phyloP scores from a whole-genome alignment of 2,113 vertebrate species.

The Chroicocephalus ridibundus region DNA sequence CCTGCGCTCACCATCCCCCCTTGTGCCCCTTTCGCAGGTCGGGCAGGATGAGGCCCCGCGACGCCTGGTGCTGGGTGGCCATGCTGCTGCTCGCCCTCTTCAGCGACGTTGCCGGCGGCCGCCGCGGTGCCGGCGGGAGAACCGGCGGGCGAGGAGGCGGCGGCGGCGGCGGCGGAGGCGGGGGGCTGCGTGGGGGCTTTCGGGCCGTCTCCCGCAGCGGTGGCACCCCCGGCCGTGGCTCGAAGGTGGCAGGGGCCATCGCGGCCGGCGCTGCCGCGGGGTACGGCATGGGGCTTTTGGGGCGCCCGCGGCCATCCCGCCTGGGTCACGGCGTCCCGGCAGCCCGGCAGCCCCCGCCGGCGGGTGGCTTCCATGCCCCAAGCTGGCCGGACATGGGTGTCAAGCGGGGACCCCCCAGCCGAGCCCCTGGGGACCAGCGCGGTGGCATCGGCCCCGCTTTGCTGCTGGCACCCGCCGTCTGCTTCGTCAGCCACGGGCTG shows the following conservation, averaged over 20 bases:
- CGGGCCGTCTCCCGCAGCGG: neutral
- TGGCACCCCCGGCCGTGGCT: neutral
- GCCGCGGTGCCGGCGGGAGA: neutral
- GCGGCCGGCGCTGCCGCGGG: neutral
- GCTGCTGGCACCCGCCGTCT: neutral
- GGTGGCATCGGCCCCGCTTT: neutral
- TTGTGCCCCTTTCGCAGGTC: neutral
- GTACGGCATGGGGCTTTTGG: slow-evolving; percentile 10
- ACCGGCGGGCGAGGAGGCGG: neutral
- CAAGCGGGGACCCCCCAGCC: neutral
- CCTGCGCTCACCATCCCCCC: accelerated
- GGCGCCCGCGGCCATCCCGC: neutral
- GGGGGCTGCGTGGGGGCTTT: neutral
- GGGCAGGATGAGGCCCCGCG: slow-evolving; percentile 5
- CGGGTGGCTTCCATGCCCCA: neutral
- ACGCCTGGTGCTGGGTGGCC: neutral
- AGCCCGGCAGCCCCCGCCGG: neutral
- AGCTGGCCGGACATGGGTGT: neutral
- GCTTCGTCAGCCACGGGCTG: neutral
- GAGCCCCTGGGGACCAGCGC: neutral
- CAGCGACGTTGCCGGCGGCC: neutral
- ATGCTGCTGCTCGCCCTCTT: slow-evolving; percentile 34
- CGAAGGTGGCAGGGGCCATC: neutral
- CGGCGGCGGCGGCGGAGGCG: neutral
- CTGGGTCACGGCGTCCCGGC: neutral